Percentiles rank a stretch among this genome's conserved stretches.
phyloP scores from a whole-genome alignment of 2,113 vertebrate species.

The Oncorhynchus keta region DNA sequence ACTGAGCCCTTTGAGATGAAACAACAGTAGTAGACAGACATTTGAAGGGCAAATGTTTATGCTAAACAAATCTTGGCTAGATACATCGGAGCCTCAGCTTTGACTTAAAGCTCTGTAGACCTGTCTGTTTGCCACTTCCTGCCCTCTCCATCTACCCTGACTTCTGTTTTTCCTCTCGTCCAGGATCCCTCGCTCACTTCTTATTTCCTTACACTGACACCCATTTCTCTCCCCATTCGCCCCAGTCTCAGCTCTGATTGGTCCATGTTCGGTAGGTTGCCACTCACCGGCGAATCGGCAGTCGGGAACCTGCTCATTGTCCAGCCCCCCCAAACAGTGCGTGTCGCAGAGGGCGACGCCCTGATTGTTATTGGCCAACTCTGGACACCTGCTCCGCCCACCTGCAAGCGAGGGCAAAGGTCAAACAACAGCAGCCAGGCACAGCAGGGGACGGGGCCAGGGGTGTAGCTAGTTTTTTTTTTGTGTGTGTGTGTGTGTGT shows the following conservation, averaged over 20 bases:
- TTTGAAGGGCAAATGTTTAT: neutral
- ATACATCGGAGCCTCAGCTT: too few relatives aligned
- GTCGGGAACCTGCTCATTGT: conserved; percentile 98
- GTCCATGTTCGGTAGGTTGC: conserved; percentile 88
- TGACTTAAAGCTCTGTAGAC: too few relatives aligned
- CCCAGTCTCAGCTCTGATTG: conserved; percentile 56
- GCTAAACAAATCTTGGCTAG: too few relatives aligned
- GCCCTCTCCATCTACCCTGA: neutral
- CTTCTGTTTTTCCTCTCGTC: too few relatives aligned
- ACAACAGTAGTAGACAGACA: neutral
- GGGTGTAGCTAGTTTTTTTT: conserved; percentile 6
- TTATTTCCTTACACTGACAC: neutral
- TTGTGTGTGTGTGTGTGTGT: neutral
- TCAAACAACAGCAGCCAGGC: conserved; percentile 80
- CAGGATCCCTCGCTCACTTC: too few relatives aligned
- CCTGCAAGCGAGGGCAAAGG: conserved; percentile 83
- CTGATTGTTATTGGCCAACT: conserved; percentile 99
- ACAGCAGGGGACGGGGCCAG: conserved; percentile 53
- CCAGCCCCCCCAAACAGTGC: conserved; percentile 95
- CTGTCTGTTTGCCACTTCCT: neutral
- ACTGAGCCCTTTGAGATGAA: neutral
- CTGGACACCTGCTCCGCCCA: conserved; percentile 86
- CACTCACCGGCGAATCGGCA: conserved; percentile 98
- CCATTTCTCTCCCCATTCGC: conserved; percentile 10
- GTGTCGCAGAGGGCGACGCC: conserved; percentile 83